Evolutionary conservation across 2,888 invertebrate genomes (phyloP).

Genomic region (Acleris sparsana): DNA sequence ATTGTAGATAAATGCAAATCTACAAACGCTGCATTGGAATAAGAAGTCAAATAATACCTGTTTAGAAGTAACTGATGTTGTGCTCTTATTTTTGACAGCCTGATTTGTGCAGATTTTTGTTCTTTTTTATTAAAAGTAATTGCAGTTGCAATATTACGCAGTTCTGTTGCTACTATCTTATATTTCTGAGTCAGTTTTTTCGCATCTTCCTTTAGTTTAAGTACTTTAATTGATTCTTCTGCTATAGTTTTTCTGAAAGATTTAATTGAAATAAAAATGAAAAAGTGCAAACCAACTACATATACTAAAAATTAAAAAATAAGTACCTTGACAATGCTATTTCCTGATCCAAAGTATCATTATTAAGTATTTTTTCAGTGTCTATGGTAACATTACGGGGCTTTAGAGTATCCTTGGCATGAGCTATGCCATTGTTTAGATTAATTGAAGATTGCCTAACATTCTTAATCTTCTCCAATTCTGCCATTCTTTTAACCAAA

Average conservation of each 20-base stretch:
- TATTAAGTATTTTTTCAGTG: constrained; percentile 42
- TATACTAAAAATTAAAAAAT: constrained; percentile 9
- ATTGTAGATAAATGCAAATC: constrained; percentile 8
- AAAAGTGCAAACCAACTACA: background rate
- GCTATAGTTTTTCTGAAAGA: constrained; percentile 71
- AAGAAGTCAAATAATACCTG: constrained; percentile 58
- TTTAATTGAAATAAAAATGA: constrained; percentile 39
- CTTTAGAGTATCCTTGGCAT: constrained; percentile 65
- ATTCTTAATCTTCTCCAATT: constrained; percentile 75
- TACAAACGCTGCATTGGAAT: constrained; percentile 2
- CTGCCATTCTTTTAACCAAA: constrained; percentile 77
- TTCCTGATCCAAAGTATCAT: constrained; percentile 61
- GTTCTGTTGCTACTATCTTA: constrained; percentile 73
- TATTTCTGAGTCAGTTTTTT: constrained; percentile 69
- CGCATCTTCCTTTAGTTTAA: constrained; percentile 71
- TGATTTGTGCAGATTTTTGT: constrained; percentile 65
- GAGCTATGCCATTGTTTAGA: constrained; percentile 45
- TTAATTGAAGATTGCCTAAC: constrained; percentile 62
- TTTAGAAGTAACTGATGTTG: constrained; percentile 73
- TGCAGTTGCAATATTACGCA: constrained; percentile 71
- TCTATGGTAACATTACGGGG: constrained; percentile 60
- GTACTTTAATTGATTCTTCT: constrained; percentile 72
- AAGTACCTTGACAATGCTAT: constrained; percentile 71
- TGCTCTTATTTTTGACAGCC: constrained; percentile 65
- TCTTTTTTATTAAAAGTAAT: constrained; percentile 73